phyloP scores from a whole-genome alignment of 2,888 invertebrate species.

The Drosophila nr. fundita region DNA sequence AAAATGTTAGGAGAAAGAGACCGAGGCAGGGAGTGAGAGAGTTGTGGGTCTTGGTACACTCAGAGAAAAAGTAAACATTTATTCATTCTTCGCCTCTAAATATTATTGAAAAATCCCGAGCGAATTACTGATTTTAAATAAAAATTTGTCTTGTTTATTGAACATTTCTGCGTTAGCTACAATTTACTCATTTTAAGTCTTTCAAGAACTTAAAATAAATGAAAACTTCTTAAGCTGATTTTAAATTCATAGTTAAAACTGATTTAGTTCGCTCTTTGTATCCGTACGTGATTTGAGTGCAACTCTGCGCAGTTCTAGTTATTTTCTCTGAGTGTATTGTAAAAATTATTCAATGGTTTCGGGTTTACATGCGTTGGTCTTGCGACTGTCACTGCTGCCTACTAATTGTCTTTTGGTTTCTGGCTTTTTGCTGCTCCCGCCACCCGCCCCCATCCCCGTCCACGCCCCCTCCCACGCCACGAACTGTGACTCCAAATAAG shows the following conservation, averaged over 20 bases:
- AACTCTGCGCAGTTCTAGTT: not conserved
- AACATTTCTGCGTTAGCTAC: not conserved
- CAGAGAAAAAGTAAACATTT: not conserved
- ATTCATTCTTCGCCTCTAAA: not conserved
- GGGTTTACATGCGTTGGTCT: constrained; percentile 47
- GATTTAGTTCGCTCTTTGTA: not conserved
- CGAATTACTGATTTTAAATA: not conserved
- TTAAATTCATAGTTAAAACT: not conserved
- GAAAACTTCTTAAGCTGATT: not conserved
- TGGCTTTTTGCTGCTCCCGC: constrained; percentile 59
- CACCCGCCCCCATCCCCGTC: not conserved
- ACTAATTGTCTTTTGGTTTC: constrained; percentile 80
- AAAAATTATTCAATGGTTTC: constrained; percentile 60
- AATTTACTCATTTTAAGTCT: not conserved
- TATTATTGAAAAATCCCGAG: not conserved
- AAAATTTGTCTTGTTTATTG: not conserved
- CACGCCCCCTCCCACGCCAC: not conserved
- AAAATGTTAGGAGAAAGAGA: constrained; percentile 26
- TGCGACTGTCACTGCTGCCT: constrained; percentile 62
- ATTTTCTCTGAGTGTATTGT: constrained; percentile 6
- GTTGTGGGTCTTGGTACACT: not conserved
- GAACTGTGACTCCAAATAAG: constrained; percentile 13
- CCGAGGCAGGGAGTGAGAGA: not conserved
- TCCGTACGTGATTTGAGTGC: not conserved
- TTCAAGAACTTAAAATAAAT: not conserved